Evolutionary conservation across 2,113 vertebrate genomes (phyloP).

Genomic region (Varanus salvator): DNA sequence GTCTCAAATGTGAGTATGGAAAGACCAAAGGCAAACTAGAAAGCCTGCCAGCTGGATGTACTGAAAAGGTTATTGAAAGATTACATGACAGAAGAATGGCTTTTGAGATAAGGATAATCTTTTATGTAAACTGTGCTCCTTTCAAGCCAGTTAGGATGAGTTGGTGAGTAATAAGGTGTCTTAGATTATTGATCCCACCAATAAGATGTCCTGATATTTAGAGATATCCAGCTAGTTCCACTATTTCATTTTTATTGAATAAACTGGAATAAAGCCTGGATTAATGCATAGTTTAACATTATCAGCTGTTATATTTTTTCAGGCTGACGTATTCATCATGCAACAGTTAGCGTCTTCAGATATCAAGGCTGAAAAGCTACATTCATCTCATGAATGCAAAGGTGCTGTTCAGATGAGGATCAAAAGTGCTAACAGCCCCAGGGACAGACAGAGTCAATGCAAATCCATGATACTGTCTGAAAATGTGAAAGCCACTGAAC

Average conservation of each 20-base stretch:
- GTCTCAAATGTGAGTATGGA: conserved; percentile 54
- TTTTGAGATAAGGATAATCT: conserved; percentile 75
- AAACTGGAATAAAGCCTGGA: not conserved
- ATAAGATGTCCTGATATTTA: conserved; percentile 48
- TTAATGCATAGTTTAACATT: not conserved
- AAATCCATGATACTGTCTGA: conserved; percentile 85
- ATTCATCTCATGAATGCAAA: conserved; percentile 62
- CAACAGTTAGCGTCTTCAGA: conserved; percentile 74
- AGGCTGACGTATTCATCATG: conserved; percentile 72
- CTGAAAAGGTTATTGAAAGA: conserved; percentile 67
- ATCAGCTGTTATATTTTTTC: conserved; percentile 57
- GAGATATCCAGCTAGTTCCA: conserved; percentile 52
- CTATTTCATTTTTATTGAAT: conserved; percentile 32
- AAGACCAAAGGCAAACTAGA: conserved; percentile 65
- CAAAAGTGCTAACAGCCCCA: conserved; percentile 79
- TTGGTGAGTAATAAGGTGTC: conserved; percentile 60
- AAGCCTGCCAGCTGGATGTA: conserved; percentile 67
- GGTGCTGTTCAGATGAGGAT: conserved; percentile 83
- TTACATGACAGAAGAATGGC: conserved; percentile 68
- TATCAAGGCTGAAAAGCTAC: conserved; percentile 68
- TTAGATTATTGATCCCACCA: conserved; percentile 31
- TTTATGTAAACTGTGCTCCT: conserved; percentile 70
- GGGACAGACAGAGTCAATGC: conserved; percentile 82
- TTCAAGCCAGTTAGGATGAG: conserved; percentile 59
- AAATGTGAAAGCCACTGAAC: conserved; percentile 73